These are phyloP conservation scores for Siniperca chuatsi DNA, from an alignment of 2,113 vertebrate species.

Conservation along the genomic window DNA sequence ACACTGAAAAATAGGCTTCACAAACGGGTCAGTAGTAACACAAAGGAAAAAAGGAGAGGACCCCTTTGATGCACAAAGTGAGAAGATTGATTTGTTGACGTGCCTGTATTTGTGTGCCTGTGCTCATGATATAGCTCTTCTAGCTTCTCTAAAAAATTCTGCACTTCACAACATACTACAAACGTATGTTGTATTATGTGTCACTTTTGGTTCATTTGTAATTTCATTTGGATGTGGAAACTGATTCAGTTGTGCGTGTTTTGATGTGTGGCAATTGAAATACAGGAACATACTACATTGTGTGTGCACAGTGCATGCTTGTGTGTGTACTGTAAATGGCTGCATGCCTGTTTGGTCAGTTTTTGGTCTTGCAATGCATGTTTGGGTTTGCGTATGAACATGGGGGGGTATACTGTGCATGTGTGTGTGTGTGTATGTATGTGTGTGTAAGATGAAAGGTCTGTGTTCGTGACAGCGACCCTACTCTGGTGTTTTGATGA, in stretches of 20 bases:
- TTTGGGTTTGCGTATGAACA: slow-evolving; percentile 37
- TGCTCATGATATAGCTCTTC: background rate
- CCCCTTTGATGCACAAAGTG: background rate
- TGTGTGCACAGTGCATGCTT: background rate
- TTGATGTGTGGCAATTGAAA: slow-evolving; percentile 2
- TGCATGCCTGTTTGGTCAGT: slow-evolving; percentile 45
- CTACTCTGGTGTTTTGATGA: slow-evolving; percentile 83
- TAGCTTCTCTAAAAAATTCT: background rate
- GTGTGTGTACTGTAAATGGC: slow-evolving; percentile 14
- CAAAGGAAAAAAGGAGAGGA: background rate
- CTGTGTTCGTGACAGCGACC: slow-evolving; percentile 79
- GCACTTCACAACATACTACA: background rate
- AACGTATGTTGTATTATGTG: too few relatives aligned
- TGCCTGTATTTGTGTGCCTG: background rate
- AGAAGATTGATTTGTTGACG: background rate
- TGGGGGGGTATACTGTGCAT: slow-evolving; percentile 12
- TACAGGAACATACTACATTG: background rate
- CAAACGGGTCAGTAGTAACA: background rate
- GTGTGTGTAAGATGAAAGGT: slow-evolving; percentile 57
- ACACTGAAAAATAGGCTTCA: background rate
- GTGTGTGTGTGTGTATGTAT: slow-evolving; percentile 39
- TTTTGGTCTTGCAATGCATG: slow-evolving; percentile 57
- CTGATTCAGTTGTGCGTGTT: background rate
- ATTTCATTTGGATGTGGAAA: background rate
- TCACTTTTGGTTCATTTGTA: background rate